Conservation (phyloP, 2,113 vertebrate species). For the Phalacrocorax aristotelis region DNA sequence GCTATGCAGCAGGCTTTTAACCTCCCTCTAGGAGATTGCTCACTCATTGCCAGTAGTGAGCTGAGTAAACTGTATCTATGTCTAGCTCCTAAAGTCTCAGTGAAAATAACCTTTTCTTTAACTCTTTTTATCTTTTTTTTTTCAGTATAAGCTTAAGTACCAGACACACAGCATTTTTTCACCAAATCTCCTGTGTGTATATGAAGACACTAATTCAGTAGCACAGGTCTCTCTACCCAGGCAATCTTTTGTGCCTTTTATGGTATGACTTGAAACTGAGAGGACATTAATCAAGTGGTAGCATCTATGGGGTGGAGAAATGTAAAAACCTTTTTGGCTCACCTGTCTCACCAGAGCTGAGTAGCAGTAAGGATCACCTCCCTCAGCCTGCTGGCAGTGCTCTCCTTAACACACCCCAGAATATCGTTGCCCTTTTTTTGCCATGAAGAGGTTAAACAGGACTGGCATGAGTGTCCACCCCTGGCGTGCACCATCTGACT, state of each 20-base stretch:
- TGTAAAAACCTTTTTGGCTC: neutral
- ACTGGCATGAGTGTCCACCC: no score
- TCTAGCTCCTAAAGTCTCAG: neutral
- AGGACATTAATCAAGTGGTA: neutral
- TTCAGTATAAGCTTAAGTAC: neutral
- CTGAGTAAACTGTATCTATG: neutral
- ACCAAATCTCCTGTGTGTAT: neutral
- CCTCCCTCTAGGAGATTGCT: neutral
- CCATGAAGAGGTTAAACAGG: neutral
- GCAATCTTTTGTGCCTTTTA: neutral
- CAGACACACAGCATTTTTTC: neutral
- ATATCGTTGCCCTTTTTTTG: neutral
- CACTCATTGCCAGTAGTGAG: neutral
- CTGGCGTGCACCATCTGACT: neutral
- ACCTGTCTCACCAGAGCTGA: neutral
- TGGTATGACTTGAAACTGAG: neutral
- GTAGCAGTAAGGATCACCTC: neutral
- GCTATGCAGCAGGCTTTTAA: rapidly evolving
- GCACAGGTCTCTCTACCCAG: neutral
- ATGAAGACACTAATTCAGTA: neutral
- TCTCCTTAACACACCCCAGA: neutral
- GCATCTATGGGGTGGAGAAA: neutral
- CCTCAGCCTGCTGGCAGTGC: neutral
- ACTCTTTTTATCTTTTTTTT: neutral
- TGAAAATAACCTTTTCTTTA: neutral